Conservation (phyloP, 2,113 vertebrate genomes). For the Syngnathus typhle region DNA sequence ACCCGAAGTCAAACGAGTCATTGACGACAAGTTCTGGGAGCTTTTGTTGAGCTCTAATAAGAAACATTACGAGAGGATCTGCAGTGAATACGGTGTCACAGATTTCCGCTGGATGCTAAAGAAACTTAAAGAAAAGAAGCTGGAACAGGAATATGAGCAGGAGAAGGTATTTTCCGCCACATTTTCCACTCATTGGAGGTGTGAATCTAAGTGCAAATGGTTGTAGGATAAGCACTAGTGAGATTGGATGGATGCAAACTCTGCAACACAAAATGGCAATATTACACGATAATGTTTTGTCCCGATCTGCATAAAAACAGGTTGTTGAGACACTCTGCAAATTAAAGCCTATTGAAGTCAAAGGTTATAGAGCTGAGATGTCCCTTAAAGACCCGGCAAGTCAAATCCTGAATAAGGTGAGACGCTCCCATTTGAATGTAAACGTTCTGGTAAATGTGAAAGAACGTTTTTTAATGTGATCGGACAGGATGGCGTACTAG, state of each 20-base stretch:
- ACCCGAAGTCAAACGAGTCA: constrained; percentile 46
- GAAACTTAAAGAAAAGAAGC: constrained; percentile 75
- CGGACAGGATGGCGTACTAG: constrained; percentile 76
- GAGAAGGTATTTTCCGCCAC: constrained; percentile 60
- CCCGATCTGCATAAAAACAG: constrained; percentile 46
- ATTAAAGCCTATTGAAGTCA: constrained; percentile 73
- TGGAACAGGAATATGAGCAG: constrained; percentile 68
- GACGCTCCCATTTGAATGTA: not conserved
- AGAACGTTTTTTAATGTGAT: not conserved
- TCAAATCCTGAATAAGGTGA: constrained; percentile 85
- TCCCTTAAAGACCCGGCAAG: constrained; percentile 72
- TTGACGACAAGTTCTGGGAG: constrained; percentile 77
- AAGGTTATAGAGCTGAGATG: constrained; percentile 73
- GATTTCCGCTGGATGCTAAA: constrained; percentile 83
- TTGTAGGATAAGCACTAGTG: too few species aligned
- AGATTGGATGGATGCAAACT: too few species aligned
- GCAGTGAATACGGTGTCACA: constrained; percentile 75
- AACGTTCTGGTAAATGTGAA: not conserved
- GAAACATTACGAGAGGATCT: constrained; percentile 83
- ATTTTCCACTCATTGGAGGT: not conserved
- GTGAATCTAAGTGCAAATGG: too few species aligned
- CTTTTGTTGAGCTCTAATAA: constrained; percentile 77
- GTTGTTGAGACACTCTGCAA: constrained; percentile 70
- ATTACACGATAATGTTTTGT: not conserved
- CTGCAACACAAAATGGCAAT: not conserved